Conservation (phyloP, 2,797 vertebrate genomes). For the Mastacembelus armatus region DNA sequence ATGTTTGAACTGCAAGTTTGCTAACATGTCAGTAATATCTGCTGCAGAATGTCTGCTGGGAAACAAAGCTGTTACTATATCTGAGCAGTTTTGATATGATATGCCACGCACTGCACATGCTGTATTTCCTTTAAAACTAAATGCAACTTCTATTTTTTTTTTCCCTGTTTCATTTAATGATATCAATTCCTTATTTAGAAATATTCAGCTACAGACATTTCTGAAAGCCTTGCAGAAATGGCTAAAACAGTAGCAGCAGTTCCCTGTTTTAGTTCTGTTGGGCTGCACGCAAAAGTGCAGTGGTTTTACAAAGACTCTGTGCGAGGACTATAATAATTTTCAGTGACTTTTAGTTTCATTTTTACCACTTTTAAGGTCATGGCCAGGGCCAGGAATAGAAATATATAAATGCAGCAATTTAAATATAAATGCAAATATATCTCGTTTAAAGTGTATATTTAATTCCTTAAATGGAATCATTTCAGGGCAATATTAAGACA, state of each 20-base stretch:
- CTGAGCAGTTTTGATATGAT: not conserved
- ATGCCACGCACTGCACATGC: not conserved
- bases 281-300: conserved; percentile 14
- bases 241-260: conserved; percentile 26
- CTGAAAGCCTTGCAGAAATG: not conserved
- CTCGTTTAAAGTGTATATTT: too few relatives aligned
- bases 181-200: conserved; percentile 53
- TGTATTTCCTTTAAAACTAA: conserved; percentile 36
- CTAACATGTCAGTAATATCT: not conserved
- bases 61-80: not conserved
- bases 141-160: conserved; percentile 52
- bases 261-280: conserved; percentile 68
- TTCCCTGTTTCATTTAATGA: conserved; percentile 49
- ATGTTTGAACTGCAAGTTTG: too few relatives aligned
- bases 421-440: too few relatives aligned
- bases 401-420: too few relatives aligned
- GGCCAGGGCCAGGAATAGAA: not conserved
- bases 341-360: conserved; percentile 25
- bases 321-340: conserved; percentile 5
- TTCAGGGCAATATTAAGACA: not conserved
- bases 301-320: conserved; percentile 20
- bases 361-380: not conserved
- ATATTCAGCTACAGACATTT: conserved; percentile 16
- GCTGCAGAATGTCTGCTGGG: not conserved
- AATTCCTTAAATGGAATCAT: too few relatives aligned